phyloP scores from a whole-genome alignment of 2,113 vertebrate species.

The Bufo gargarizans region DNA sequence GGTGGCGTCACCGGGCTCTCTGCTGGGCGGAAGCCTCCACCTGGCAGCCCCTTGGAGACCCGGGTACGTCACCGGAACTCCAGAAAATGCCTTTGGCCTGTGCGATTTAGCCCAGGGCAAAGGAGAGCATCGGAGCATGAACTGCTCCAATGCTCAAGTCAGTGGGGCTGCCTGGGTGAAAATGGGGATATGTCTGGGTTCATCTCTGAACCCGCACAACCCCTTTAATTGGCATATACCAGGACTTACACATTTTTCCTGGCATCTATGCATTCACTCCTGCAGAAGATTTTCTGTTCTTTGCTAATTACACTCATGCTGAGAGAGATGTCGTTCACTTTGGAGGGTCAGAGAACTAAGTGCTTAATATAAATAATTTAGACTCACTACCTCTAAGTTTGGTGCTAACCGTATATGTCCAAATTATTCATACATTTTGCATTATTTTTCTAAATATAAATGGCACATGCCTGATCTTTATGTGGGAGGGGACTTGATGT shows the following conservation, averaged over 20 bases:
- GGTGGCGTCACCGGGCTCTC: no score
- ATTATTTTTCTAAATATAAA: not conserved
- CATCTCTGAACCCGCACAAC: not conserved
- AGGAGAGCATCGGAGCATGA: no score
- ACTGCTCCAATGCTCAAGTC: no score
- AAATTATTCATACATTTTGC: not conserved
- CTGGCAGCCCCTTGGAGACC: no score
- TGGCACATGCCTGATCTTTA: not conserved
- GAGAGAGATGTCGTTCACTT: not conserved
- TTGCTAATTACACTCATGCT: not conserved
- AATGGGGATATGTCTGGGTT: no score
- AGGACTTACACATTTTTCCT: not conserved
- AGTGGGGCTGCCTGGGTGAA: no score
- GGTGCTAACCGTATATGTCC: not conserved
- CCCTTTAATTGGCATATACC: not conserved
- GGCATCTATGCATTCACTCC: not conserved
- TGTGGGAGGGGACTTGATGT: not conserved
- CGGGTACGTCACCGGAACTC: no score
- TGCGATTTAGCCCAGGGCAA: no score
- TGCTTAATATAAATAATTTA: not conserved
- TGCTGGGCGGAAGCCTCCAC: no score
- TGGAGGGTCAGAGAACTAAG: slow-evolving; percentile 13
- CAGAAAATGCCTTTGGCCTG: no score
- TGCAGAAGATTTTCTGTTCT: not conserved
- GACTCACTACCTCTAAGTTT: not conserved